Evolutionary conservation across 2,113 vertebrate species (phyloP).

Genomic region (Colossoma macropomum): DNA sequence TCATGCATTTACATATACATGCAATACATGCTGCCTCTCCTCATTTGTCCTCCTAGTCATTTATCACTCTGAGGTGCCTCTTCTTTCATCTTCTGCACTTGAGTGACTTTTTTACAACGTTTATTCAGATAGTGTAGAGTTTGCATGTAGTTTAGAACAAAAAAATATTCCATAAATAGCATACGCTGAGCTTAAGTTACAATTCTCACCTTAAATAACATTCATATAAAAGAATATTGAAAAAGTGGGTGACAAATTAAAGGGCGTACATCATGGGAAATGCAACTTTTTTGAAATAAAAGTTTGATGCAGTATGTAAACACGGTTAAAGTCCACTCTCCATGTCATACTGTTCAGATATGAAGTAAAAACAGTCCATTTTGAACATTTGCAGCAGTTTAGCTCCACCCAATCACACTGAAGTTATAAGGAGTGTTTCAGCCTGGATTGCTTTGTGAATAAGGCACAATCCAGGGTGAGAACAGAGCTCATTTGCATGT

Average conservation of each 20-base stretch:
- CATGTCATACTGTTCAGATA: too few species aligned
- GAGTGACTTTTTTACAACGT: background rate
- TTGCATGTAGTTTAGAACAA: background rate
- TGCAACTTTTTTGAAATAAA: too few species aligned
- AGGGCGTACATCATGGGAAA: too few species aligned
- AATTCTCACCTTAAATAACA: slow-evolving; percentile 8
- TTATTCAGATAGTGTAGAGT: background rate
- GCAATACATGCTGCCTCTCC: background rate
- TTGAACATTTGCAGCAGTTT: too few species aligned
- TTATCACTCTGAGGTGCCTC: background rate
- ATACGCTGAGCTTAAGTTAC: background rate
- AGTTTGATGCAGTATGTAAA: too few species aligned
- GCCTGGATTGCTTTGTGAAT: too few species aligned
- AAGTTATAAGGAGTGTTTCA: too few species aligned
- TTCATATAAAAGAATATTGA: background rate
- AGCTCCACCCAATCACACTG: too few species aligned
- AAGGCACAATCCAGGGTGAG: too few species aligned
- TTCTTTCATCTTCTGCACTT: background rate
- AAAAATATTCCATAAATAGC: slow-evolving; percentile 22
- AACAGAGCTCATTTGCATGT: too few species aligned
- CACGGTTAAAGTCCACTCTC: too few species aligned
- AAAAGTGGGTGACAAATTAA: background rate
- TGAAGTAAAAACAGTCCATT: too few species aligned
- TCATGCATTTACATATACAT: slow-evolving; percentile 18
- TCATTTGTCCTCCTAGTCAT: background rate